Evolutionary conservation across 2,888 invertebrate species (phyloP), one percentile per base, ranked within the genome.

Genomic region (Epicampocera succincta): DNA sequence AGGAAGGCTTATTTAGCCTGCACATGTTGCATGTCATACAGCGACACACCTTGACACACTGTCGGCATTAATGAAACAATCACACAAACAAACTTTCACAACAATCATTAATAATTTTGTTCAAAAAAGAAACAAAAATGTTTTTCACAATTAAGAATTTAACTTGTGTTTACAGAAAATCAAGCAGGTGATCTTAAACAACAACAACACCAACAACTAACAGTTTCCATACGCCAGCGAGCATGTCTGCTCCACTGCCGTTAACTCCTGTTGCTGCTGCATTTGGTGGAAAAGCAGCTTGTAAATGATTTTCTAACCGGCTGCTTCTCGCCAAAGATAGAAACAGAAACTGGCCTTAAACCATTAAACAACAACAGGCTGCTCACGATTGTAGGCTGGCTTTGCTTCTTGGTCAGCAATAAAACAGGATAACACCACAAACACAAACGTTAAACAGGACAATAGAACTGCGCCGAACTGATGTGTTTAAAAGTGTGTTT

Each of bases 151-250:
- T 21, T 11, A 38, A 38, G 25, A 66, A 58, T 46, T 66, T 15
- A 65, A 29, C 72, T 29, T 72, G 60, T 5, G 40, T 21, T 33
- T 61, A 19, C 52, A 46, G 52, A 50, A 60, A 65, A 74, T 58
- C 5, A 79, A 61, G 78, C 78, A 79, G 78, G 78, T 79, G 78
- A 79, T 73, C 54, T 71, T 71, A 56, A 42, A 63, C 29, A 63
- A 17, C 15, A 61, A 29, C 56, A 33, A 33, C 13, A 15, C 8
- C 33, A 3, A 33, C 33, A 33, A 38, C 17, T 40, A 40, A 40
- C 12, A 17, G 48, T 19, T 15, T 15, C 12, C 25, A 25, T 50
- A 21, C 6, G 11, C 21, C 3, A 21, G 12, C 9, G 19, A 8
- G 11, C 60, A 3, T 46, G 54, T 46, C 46, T 58, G 38, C 46